phyloP scores from a whole-genome alignment of 2,797 vertebrate species.

The Taeniopygia guttata region DNA sequence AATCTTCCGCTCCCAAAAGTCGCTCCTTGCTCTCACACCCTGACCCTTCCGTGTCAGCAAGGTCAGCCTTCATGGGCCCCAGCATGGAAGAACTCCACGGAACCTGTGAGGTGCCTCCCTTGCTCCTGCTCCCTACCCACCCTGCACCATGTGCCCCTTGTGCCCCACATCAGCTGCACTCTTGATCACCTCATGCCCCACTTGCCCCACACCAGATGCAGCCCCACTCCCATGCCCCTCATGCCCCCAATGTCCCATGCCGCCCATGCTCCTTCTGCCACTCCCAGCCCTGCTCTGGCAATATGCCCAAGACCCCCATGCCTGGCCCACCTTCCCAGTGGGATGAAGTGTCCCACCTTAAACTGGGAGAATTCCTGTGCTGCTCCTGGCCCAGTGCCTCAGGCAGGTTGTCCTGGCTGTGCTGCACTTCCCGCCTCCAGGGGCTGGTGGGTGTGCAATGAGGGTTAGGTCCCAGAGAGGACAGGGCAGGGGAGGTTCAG shows the following conservation, averaged over 20 bases:
- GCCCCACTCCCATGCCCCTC: rapidly evolving
- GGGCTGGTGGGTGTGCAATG: not conserved
- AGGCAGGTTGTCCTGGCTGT: rapidly evolving
- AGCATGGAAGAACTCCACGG: not conserved
- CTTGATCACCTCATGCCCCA: not conserved
- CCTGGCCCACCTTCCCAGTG: not conserved
- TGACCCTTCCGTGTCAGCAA: rapidly evolving
- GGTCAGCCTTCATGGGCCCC: too few relatives aligned
- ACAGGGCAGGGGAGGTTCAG: not conserved
- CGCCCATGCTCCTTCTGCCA: not conserved
- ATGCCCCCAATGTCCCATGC: rapidly evolving
- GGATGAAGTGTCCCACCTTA: not conserved
- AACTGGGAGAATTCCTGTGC: not conserved
- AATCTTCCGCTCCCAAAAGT: not conserved
- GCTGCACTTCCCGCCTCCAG: rapidly evolving
- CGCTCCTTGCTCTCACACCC: not conserved
- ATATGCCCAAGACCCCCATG: not conserved
- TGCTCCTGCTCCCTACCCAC: rapidly evolving
- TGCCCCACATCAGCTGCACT: not conserved
- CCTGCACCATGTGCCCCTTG: not conserved
- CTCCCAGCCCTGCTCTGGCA: not conserved
- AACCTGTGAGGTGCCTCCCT: not conserved
- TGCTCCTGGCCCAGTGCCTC: rapidly evolving
- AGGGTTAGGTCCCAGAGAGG: not conserved
- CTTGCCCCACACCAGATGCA: not conserved